phyloP scores from a whole-genome alignment of 2,113 vertebrate genomes.

The Entelurus aequoreus region DNA sequence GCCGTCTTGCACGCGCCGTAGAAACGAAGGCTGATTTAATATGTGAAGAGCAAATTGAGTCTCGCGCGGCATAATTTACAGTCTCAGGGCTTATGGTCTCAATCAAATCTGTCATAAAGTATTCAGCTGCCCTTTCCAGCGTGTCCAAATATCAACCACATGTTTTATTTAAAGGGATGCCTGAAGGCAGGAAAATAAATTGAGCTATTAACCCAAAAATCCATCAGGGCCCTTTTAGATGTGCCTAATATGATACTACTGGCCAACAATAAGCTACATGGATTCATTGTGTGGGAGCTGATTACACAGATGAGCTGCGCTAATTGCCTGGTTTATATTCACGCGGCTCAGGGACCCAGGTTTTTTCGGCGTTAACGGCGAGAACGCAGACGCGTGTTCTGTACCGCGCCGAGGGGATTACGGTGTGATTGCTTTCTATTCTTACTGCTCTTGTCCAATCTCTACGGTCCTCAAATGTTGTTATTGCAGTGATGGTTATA shows the following conservation, averaged over 20 bases:
- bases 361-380: conserved; percentile 47
- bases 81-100: conserved; percentile 39
- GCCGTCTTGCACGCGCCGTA: conserved; percentile 18
- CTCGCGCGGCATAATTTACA: conserved; percentile 48
- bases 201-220: conserved; percentile 20
- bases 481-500: conserved; percentile 12
- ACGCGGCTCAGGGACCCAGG: conserved; percentile 52
- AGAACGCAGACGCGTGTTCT: conserved; percentile 38
- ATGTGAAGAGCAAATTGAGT: conserved; percentile 59
- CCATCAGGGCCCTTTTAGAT: conserved; percentile 5
- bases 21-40: conserved; percentile 60
- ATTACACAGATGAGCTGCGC: conserved; percentile 60
- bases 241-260: conserved; percentile 5
- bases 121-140: conserved; percentile 21
- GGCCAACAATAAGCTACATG: conserved; percentile 43
- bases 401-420: conserved; percentile 51
- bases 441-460: conserved; percentile 39
- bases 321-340: conserved; percentile 69
- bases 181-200: background rate
- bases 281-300: conserved; percentile 44
- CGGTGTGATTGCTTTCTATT: conserved; percentile 62
- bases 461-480: conserved; percentile 19
- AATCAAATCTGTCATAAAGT: conserved; percentile 42
- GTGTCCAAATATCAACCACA: background rate
- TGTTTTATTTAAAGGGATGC: conserved; percentile 1